These are phyloP conservation scores for Trogon surrucura DNA, from an alignment of 2,113 vertebrate species.

Conservation along the genomic window DNA sequence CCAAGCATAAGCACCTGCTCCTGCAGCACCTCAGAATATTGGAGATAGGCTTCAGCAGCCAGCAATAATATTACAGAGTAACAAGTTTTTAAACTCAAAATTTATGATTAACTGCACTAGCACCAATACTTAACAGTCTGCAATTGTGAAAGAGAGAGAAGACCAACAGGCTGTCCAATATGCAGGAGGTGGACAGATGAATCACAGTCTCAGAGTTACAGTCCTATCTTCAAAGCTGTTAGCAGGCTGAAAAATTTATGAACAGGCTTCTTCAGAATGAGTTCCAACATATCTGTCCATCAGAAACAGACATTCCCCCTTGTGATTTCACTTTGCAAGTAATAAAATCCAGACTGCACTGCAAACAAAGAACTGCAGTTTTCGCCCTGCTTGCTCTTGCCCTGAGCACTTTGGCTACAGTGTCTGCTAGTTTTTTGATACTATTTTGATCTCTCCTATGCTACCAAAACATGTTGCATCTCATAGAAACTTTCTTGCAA, in stretches of 20 bases:
- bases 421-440: background rate
- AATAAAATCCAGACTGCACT: slow-evolving; percentile 37
- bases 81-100: background rate
- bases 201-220: background rate
- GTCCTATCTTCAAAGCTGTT: slow-evolving; percentile 5
- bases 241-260: background rate
- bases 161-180: background rate
- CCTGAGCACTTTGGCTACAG: background rate
- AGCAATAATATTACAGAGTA: background rate
- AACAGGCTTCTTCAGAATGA: slow-evolving; percentile 6
- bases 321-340: slow-evolving; percentile 25
- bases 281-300: slow-evolving; percentile 10
- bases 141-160: background rate
- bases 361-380: slow-evolving; percentile 30
- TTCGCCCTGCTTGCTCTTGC: background rate
- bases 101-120: background rate
- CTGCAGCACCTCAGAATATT: background rate
- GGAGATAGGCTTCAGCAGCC: background rate
- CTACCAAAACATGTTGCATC: background rate
- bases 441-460: background rate
- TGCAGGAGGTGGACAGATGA: background rate
- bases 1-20: background rate
- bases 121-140: background rate
- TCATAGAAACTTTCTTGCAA: background rate
- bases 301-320: slow-evolving; percentile 7